phyloP scores from a whole-genome alignment of 2,888 invertebrate genomes.

The Melanotus villosus region DNA sequence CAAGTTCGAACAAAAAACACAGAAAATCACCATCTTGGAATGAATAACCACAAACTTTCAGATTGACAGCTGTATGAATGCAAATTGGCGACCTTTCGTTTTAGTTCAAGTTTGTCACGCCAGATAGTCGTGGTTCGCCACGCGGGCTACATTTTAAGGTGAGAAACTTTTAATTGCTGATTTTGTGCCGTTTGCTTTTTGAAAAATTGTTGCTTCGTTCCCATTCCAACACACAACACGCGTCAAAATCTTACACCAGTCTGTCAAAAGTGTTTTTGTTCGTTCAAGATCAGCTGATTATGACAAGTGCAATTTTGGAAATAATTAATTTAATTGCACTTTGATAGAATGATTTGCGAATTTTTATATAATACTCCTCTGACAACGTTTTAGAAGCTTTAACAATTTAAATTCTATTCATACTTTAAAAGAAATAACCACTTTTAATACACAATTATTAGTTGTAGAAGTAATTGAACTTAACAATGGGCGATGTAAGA shows the following conservation, averaged over 20 bases:
- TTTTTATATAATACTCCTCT: neutral
- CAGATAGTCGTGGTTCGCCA: constrained; percentile 23
- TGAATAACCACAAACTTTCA: constrained; percentile 43
- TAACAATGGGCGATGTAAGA: constrained; percentile 42
- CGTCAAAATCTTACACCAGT: constrained; percentile 18
- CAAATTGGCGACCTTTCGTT: constrained; percentile 29
- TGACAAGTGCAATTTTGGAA: constrained; percentile 1
- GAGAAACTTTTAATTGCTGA: neutral
- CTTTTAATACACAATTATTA: too few species aligned
- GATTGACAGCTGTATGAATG: constrained; percentile 35
- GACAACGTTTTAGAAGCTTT: too few species aligned
- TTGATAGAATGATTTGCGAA: neutral
- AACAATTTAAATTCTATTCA: too few species aligned
- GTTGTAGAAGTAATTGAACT: too few species aligned
- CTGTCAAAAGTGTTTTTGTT: constrained; percentile 29
- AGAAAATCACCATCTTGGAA: constrained; percentile 52
- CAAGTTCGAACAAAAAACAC: constrained; percentile 24
- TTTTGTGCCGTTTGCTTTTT: neutral
- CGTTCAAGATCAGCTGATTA: constrained; percentile 36
- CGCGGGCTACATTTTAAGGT: constrained; percentile 26
- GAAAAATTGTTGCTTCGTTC: constrained; percentile 7
- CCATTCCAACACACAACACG: constrained; percentile 25
- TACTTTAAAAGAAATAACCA: too few species aligned
- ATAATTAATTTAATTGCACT: neutral
- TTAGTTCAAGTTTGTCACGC: constrained; percentile 39